These are phyloP conservation scores for cat (Felis catus) DNA, from an alignment of 2,113 vertebrate species.

Conservation along the genomic window DNA sequence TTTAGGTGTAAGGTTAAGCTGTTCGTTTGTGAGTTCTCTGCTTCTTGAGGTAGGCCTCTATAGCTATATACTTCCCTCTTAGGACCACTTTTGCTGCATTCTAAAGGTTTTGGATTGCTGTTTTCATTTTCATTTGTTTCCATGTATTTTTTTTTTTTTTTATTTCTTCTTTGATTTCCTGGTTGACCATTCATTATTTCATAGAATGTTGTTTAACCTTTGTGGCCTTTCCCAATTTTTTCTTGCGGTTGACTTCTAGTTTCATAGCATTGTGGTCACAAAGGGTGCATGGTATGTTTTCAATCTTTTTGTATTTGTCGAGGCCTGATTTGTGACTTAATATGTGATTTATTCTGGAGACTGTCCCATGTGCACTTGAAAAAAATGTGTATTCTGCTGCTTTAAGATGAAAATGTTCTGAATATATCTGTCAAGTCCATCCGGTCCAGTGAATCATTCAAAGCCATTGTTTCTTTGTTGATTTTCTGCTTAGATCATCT, in stretches of 20 bases:
- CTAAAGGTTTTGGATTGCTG: background rate
- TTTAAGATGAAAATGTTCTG: background rate
- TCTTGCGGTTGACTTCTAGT: background rate
- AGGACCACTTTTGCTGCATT: background rate
- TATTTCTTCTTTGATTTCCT: background rate
- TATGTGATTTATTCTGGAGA: background rate
- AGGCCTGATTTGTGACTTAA: background rate
- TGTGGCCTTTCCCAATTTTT: background rate
- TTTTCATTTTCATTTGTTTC: background rate
- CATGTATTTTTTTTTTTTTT: background rate
- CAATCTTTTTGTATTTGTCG: background rate
- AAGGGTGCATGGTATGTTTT: background rate
- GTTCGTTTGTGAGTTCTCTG: background rate
- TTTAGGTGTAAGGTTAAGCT: background rate
- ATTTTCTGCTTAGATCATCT: background rate
- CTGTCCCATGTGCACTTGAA: background rate
- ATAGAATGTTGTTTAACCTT: background rate
- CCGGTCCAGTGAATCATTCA: background rate
- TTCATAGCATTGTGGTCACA: background rate
- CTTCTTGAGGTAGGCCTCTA: background rate
- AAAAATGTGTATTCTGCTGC: background rate
- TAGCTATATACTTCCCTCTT: background rate
- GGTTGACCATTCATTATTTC: background rate
- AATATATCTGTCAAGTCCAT: background rate
- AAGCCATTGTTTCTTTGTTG: background rate